Evolutionary conservation across 1,140 invertebrate genomes (phyloP), one percentile per base, ranked within the genome.

Genomic region (Drosophila grimshawi): DNA sequence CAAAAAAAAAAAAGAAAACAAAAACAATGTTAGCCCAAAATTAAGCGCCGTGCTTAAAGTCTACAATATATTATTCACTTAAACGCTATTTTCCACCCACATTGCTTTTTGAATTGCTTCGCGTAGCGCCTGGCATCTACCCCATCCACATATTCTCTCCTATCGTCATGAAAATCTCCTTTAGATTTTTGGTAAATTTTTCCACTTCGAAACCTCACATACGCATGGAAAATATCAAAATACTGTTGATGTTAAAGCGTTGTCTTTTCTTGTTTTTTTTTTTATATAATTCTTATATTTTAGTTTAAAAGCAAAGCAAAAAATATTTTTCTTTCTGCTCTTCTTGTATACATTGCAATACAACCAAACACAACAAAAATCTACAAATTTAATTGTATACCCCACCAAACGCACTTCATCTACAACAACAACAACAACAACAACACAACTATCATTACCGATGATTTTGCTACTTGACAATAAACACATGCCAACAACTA

Each of bases 161-260:
- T 51, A 53, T 68, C 19, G 41, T 65, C 62, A 41, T 48, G 10
- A 10, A 7, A 37, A 4, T 46, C 56, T 66, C 49, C 43, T 61
- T 56, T 64, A 39, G 27, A 64, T 74, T 53, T 74, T 85, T 90
- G 88, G 78, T 90, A 90, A 19, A 78, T 73, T 83, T 90, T 90
- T 91, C 89, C 83, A 88, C 80, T 63, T 74, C 49, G 81, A 81
- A 81, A 55, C 60, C 76, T 68, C 56, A 75, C 72, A 86, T 82
- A 90, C 86, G 86, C 90, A 80, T 91, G 89, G 89, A 82, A 91
- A 82, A 89, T 90, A 91, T 86, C 88, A 82, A 82, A 79, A 86
- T 75, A 45, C 73, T 80, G 80, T 88, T 88, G 64, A 85, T 86
- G 85, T 91, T 91, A 90, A 88, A 85, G 74, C 69, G 70, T 88